Conservation (phyloP, 2,888 invertebrate species). For the Leucophenga maculata region DNA sequence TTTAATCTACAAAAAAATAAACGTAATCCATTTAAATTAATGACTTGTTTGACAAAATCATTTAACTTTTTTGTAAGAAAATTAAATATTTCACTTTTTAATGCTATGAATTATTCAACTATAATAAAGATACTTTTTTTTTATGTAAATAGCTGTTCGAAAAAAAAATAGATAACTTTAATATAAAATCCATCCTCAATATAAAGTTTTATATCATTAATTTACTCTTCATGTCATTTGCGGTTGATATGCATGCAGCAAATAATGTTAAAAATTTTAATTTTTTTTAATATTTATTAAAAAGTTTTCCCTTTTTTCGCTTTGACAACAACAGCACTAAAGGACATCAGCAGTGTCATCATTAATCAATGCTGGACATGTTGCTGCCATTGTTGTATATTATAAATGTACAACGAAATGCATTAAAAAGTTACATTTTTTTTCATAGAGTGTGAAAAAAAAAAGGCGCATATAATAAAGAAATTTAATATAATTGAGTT, state of each 20-base stretch:
- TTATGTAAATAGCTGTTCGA: not conserved
- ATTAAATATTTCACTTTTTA: not conserved
- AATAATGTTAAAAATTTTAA: conserved; percentile 14
- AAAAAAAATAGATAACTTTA: not conserved
- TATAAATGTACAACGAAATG: not conserved
- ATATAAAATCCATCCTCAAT: not conserved
- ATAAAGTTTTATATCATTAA: conserved; percentile 28
- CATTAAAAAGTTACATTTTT: not conserved
- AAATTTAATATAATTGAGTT: no score
- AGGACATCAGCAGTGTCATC: not conserved
- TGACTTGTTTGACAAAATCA: conserved; percentile 55
- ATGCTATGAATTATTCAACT: conserved; percentile 29
- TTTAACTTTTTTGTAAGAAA: conserved; percentile 29
- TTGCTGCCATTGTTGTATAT: no score
- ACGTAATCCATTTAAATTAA: conserved; percentile 49
- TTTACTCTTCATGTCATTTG: conserved; percentile 31
- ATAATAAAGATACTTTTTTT: conserved; percentile 34
- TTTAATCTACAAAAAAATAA: conserved; percentile 34
- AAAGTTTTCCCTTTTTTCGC: not conserved
- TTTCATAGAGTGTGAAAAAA: no score
- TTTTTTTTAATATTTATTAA: conserved; percentile 5
- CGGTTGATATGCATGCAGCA: not conserved
- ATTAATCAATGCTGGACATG: not conserved
- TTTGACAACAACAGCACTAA: not conserved
- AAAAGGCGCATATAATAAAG: no score